Evolutionary conservation across 2,113 vertebrate genomes (phyloP).

Genomic region (Lepidothrix coronata): DNA sequence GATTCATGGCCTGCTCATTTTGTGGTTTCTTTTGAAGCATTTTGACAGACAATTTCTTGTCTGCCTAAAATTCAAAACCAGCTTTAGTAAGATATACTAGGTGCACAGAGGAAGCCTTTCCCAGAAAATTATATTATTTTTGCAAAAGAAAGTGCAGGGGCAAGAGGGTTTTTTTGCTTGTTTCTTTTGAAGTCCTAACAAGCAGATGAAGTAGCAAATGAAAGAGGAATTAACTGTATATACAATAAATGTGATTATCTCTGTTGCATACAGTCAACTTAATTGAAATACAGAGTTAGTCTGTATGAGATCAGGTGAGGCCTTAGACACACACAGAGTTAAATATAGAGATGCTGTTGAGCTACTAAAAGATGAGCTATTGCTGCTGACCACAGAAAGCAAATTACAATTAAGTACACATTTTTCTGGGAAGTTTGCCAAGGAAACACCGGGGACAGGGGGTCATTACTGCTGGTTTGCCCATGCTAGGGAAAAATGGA

Average conservation of each 20-base stretch:
- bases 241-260: background rate
- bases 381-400: slow-evolving; percentile 1
- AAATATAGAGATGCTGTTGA: background rate
- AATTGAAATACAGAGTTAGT: background rate
- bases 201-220: background rate
- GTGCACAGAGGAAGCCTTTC: background rate
- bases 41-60: background rate
- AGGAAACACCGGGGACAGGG: background rate
- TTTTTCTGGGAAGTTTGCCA: slow-evolving; percentile 41
- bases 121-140: background rate
- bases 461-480: background rate
- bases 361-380: background rate
- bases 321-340: background rate
- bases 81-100: background rate
- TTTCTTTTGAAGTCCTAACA: background rate
- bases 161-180: background rate
- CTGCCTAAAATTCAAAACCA: background rate
- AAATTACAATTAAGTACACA: slow-evolving; percentile 10
- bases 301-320: background rate
- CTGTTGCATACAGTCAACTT: background rate
- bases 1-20: background rate
- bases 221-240: background rate
- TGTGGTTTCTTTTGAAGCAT: background rate
- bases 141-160: background rate
- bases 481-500: background rate